phyloP scores from a whole-genome alignment of 2,888 invertebrate species.

The Hyposoter dolosus region DNA sequence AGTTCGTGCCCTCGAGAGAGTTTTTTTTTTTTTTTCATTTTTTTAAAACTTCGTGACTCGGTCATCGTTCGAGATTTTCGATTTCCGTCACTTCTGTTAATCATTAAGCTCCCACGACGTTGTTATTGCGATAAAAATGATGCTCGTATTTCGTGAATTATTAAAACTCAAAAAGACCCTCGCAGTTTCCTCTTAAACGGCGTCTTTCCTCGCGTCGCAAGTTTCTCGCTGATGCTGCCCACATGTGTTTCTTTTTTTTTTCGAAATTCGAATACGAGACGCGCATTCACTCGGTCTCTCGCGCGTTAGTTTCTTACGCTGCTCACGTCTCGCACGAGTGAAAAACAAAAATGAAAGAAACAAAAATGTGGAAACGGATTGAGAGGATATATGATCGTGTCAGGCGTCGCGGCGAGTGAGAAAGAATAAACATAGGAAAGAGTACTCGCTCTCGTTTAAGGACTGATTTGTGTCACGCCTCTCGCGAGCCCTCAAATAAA shows the following conservation, averaged over 20 bases:
- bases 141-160: neutral
- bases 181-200: conserved; percentile 67
- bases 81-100: neutral
- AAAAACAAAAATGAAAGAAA: conserved; percentile 25
- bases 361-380: conserved; percentile 45
- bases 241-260: conserved; percentile 73
- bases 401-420: conserved; percentile 49
- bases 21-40: neutral
- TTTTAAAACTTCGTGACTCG: neutral
- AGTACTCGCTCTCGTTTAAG: conserved; percentile 63
- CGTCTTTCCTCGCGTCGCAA: conserved; percentile 71
- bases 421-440: conserved; percentile 40
- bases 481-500: conserved; percentile 69
- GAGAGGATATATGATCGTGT: conserved; percentile 21
- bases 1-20: neutral
- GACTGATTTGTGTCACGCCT: conserved; percentile 69
- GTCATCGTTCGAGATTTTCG: neutral
- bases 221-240: conserved; percentile 68
- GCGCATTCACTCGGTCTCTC: conserved; percentile 52
- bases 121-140: neutral
- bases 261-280: conserved; percentile 72
- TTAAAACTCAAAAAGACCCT: neutral
- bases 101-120: neutral
- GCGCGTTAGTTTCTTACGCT: conserved; percentile 8
- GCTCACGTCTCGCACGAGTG: neutral